Evolutionary conservation across 2,797 vertebrate species (phyloP).

Genomic region (Phoebastria nigripes): DNA sequence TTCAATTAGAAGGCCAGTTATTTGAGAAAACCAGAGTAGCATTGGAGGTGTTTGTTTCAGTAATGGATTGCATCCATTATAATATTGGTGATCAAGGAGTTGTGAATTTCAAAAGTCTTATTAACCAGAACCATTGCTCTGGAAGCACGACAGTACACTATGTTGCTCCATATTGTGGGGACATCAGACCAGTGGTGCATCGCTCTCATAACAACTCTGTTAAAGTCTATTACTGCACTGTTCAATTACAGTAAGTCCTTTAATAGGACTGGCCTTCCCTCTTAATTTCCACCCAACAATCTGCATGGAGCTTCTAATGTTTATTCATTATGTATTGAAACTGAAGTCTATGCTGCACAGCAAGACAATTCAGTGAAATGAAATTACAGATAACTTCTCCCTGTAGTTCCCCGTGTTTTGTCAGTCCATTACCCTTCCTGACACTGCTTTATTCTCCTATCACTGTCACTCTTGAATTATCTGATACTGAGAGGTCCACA

Average conservation of each 20-base stretch:
- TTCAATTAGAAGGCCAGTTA: neutral
- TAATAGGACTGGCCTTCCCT: neutral
- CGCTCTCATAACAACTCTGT: fast-evolving
- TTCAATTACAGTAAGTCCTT: neutral
- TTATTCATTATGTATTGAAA: neutral
- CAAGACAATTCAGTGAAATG: neutral
- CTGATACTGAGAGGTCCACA: neutral
- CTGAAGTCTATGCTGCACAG: neutral
- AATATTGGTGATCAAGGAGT: neutral
- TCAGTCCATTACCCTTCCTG: neutral
- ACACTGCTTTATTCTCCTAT: neutral
- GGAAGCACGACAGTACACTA: fast-evolving
- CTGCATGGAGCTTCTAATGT: neutral
- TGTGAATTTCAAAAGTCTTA: neutral
- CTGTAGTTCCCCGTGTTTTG: neutral
- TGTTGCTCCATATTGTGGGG: neutral
- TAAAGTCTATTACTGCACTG: neutral
- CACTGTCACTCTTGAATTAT: neutral
- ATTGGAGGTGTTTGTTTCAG: neutral
- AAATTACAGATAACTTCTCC: neutral
- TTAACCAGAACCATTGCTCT: neutral
- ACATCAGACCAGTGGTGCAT: no score
- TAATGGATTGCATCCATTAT: neutral
- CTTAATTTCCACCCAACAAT: neutral
- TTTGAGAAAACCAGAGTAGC: neutral